Percentiles rank a stretch among this genome's conserved stretches.
These are phyloP conservation scores for Tetragonula carbonaria DNA, from an alignment of 2,888 invertebrate species.

Conservation along the genomic window DNA sequence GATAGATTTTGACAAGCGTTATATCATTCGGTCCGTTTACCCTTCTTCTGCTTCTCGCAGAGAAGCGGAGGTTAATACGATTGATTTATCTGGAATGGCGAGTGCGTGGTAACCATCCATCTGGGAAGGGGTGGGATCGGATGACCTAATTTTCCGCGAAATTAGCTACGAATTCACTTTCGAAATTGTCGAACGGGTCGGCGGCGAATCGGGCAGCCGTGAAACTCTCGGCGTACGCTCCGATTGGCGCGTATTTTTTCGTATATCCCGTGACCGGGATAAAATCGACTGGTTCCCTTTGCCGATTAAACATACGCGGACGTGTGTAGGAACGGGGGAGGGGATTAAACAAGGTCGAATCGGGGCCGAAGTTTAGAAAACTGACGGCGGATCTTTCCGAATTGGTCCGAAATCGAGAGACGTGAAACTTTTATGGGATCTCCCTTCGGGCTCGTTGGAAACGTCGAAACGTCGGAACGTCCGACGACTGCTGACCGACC, in stretches of 20 bases:
- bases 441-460: conserved; percentile 67
- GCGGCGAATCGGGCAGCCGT: neutral
- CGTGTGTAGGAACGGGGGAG: neutral
- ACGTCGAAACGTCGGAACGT: conserved; percentile 65
- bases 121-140: conserved; percentile 39
- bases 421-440: conserved; percentile 74
- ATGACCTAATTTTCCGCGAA: conserved; percentile 66
- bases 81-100: conserved; percentile 38
- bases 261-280: conserved; percentile 5
- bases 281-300: conserved; percentile 16
- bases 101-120: conserved; percentile 37
- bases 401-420: conserved; percentile 60
- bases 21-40: conserved; percentile 38
- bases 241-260: conserved; percentile 27
- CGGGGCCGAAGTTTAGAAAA: conserved; percentile 31
- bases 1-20: conserved; percentile 36
- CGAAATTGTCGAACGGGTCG: conserved; percentile 32
- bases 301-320: conserved; percentile 45
- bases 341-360: conserved; percentile 20
- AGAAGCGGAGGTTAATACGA: conserved; percentile 28
- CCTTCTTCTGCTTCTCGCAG: conserved; percentile 10
- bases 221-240: neutral
- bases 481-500: conserved; percentile 66
- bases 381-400: conserved; percentile 54
- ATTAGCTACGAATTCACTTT: conserved; percentile 60